phyloP scores from a whole-genome alignment of 2,797 vertebrate species.

The Spinus pinus region DNA sequence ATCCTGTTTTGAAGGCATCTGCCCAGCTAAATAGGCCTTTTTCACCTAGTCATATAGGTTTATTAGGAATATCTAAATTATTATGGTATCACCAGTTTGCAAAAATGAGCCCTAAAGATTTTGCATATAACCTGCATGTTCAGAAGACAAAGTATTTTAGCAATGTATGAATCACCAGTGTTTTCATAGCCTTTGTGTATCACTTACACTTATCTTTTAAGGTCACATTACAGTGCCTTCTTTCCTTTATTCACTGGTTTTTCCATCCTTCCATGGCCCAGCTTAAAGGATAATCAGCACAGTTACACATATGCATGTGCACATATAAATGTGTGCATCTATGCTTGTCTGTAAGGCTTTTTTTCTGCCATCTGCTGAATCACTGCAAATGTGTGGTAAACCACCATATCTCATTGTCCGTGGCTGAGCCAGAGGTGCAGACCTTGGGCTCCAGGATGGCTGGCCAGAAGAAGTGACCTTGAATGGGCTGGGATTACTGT shows the following conservation, averaged over 20 bases:
- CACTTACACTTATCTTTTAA: background rate
- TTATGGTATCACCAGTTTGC: background rate
- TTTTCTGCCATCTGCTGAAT: background rate
- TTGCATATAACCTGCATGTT: background rate
- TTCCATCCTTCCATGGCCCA: background rate
- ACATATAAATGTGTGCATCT: background rate
- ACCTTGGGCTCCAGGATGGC: background rate
- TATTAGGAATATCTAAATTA: background rate
- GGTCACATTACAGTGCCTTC: background rate
- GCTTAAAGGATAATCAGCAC: background rate
- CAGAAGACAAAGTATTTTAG: background rate
- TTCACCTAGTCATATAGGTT: background rate
- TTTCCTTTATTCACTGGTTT: background rate
- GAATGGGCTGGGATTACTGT: background rate
- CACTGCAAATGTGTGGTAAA: background rate
- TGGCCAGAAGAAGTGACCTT: background rate
- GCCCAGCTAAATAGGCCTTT: background rate
- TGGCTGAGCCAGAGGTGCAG: background rate
- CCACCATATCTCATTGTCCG: background rate
- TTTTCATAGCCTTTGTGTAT: background rate
- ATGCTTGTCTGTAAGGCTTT: background rate
- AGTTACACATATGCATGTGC: too few relatives aligned
- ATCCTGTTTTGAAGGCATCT: background rate
- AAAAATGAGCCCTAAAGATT: background rate
- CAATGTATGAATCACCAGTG: accelerated